Base-by-base conservation (phyloP, 2,797 vertebrate genomes). In the Tachyglossus aculeatus region DNA sequence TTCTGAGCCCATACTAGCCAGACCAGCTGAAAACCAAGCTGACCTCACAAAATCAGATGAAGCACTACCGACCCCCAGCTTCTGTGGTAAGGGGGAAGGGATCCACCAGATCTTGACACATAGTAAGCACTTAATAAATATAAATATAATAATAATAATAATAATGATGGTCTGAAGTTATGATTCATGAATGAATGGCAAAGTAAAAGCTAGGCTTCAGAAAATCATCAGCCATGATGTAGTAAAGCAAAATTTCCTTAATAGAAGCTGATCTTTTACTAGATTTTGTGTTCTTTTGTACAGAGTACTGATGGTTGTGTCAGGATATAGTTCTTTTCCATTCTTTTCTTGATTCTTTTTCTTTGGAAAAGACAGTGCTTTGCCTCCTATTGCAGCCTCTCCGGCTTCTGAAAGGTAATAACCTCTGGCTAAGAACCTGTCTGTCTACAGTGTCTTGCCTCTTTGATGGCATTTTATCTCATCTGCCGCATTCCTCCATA, bases 391-490 rank as follows among this genome's bases (percentile, higher is more conserved):
- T 43, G 27, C 21, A 48, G 68, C 59, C 57, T 63, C 21, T 64
- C 32, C 56, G 54, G 31, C 47, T 76, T 83, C 31, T 67, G 34
- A 55, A 71, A 52, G 22, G 13, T 59, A 74, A 54, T 57, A 60
- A 63, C 36, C 60, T 60, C 40, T 74, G 53, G 24, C 25, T 55
- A 7, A 57, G 47, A 62, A 21, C 78, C 59, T 72, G 51, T 68
- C 62, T 50, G 7, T 65, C 66, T 76, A 13, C n/a, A 2, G 7
- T 62, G 45, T 60, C 47, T 73, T 39, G 27, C 21, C 38, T 52
- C 45, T 22, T 19, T 43, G 66, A 56, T 39, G 43, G 40, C 9
- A 4, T 71, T 78, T 80, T 70, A 24, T 44, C 40, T 77, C 19
- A 50, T 69, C 60, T 69, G 45, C 50, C 22, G 61, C 36, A 78